These are phyloP conservation scores for Drepana arcuata DNA, from an alignment of 1,140 invertebrate genomes.

Conservation along the genomic window DNA sequence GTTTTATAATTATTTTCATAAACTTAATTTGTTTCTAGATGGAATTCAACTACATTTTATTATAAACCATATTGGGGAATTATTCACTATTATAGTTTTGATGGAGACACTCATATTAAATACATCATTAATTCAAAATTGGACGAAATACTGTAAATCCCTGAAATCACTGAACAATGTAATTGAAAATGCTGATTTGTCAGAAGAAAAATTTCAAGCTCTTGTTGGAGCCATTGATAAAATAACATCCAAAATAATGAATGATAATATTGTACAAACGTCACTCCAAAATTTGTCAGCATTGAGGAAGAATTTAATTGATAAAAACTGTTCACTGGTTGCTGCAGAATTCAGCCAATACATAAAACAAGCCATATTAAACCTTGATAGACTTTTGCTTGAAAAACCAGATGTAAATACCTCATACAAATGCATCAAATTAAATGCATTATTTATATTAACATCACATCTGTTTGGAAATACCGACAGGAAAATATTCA, in stretches of 20 bases:
- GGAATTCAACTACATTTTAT: constrained; percentile 58
- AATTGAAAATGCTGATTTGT: constrained; percentile 26
- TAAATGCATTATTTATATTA: constrained; percentile 81
- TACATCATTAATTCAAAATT: constrained; percentile 38
- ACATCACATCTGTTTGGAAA: constrained; percentile 83
- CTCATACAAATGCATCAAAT: constrained; percentile 78
- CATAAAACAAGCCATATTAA: constrained; percentile 76
- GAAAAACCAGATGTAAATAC: constrained; percentile 72
- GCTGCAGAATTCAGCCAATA: constrained; percentile 82
- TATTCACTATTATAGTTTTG: constrained; percentile 49
- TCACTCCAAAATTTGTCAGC: constrained; percentile 78
- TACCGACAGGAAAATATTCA: constrained; percentile 85
- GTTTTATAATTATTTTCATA: too few relatives aligned
- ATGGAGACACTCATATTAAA: constrained; percentile 49
- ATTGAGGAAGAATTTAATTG: constrained; percentile 71
- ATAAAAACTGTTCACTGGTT: constrained; percentile 77
- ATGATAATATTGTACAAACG: constrained; percentile 62
- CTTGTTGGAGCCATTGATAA: constrained; percentile 38
- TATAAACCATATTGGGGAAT: constrained; percentile 60
- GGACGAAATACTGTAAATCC: constrained; percentile 47
- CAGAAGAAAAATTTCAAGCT: constrained; percentile 36
- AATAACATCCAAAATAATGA: constrained; percentile 51
- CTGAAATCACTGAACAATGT: constrained; percentile 22
- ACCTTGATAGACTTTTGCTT: constrained; percentile 75
- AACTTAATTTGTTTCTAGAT: constrained; percentile 32